Base-by-base conservation (phyloP, 2,888 invertebrate genomes). In the Elegia similella region DNA sequence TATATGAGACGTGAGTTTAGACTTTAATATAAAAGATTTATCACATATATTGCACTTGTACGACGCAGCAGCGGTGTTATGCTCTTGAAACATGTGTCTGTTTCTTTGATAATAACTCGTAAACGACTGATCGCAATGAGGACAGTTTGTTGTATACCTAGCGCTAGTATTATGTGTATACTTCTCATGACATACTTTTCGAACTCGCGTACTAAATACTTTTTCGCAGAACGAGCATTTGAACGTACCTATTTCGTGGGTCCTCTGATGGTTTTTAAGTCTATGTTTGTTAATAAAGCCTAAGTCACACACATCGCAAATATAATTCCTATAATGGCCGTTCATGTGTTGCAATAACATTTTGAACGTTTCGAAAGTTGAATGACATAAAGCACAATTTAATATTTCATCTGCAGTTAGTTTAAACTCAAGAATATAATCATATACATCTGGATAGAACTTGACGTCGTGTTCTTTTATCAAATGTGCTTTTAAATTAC, bases 31-130 rank as follows among this genome's bases (percentile, higher is more conserved):
- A 54, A 89, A 90, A 0, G 78, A 81, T 52, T 85, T 87, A 1
- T 86, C 88, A 42, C 90, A 91, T 6, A 87, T 81, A 58, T 89
- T 88, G 34, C 90, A 91, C 52, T 86, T 86, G 58, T 90, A 90
- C 0, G 79, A 78, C 0, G 88, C 87, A 0, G 88, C 86, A 0
- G 73, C 69, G 0, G 76, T 69, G 15, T 89, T 86, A n/a, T 90
- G 90, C 1, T 82, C 86, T 0, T 73, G 67, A 0, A 76, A 74
- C 88, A 90, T 88, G 12, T 90, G 90, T 0, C 86, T 62, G 10
- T 90, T 90, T 2, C 90, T 61, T 61, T 84, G 81, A 13, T 88
- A 87, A 32, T 90, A 90, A 30, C 86, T 87, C 0, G 82, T 86
- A 38, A 90, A 90, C 0, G 84, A 80, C 16, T 84, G 66, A 0